Percentiles rank a stretch among this genome's conserved stretches.
These are phyloP conservation scores for Solea senegalensis DNA, from an alignment of 2,113 vertebrate genomes.

Conservation along the genomic window DNA sequence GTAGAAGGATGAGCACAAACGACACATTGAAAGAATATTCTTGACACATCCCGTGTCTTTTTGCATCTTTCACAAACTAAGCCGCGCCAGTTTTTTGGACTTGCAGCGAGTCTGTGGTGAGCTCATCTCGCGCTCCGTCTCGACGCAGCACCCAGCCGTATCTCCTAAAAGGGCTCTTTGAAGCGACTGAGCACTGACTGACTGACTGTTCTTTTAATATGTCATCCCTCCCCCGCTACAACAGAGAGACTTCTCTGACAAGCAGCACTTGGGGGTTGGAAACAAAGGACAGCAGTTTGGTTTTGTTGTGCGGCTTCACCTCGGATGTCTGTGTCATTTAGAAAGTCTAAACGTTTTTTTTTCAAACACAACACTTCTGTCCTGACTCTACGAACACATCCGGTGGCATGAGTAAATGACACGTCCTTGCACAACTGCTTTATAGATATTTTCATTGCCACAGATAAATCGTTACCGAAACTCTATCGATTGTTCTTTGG, in stretches of 20 bases:
- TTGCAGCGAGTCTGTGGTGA: conserved; percentile 30
- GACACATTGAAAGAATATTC: too few species aligned
- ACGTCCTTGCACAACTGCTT: background rate
- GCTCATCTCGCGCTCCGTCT: conserved; percentile 53
- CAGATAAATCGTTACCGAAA: background rate
- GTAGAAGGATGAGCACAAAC: too few species aligned
- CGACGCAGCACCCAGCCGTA: conserved; percentile 47
- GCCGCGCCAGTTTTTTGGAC: conserved; percentile 62
- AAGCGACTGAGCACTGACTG: too few species aligned
- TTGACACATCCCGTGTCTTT: too few species aligned
- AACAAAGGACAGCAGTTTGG: conserved; percentile 55
- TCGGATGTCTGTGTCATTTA: conserved; percentile 11
- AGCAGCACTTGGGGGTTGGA: background rate
- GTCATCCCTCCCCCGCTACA: background rate
- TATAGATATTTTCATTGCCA: background rate
- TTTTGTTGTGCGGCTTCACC: conserved; percentile 22
- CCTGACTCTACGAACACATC: too few species aligned
- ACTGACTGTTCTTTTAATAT: conserved; percentile 36
- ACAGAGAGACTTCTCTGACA: too few species aligned
- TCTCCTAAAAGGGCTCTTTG: conserved; percentile 64
- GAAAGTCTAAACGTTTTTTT: background rate
- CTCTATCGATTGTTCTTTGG: background rate
- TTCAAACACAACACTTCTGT: too few species aligned
- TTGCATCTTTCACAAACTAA: conserved; percentile 13
- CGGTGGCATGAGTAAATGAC: too few species aligned